Base-by-base conservation (phyloP, 2,113 vertebrate species). In the Hemiprocne comata region DNA sequence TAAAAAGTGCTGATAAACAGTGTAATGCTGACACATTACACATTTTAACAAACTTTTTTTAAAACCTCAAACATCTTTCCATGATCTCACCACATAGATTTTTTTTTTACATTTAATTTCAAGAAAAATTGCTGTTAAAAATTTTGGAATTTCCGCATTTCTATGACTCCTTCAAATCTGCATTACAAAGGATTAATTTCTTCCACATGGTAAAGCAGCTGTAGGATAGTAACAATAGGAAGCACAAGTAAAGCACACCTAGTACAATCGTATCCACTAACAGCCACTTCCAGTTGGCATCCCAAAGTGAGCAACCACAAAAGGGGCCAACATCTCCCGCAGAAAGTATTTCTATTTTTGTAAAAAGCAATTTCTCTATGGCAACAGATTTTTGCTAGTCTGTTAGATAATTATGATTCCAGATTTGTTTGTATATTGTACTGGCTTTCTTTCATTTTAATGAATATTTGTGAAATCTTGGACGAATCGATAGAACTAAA, bases 381-480 rank as follows among this genome's bases (percentile, higher is more conserved):
- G 93, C 76, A 96, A 93, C 90, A 84, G 76, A 96, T 93, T 94
- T 92, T 80, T 93, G 88, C 90, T 92, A 85, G 55, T 86, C 69
- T 79, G 46, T 93, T 88, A 70, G 91, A 83, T 92, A 91, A 95
- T 95, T 64, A 94, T 44, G 69, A 96, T 86, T 91, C 75, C 75
- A 92, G 85, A 95, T 67, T 96, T 92, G 87, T 95, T 95, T 85
- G 73, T 77, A 62, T 38, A 97, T 96, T 93, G 81, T 93, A 91
- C 55, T 95, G 84, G 67, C 60, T 88, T 94, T 18, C 90, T 97
- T 96, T 94, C 85, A 62, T 74, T 93, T 92, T 97, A 95, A 96
- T 94, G 96, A 97, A 96, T 97, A 95, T 94, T 97, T 97, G 95
- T 97, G 94, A 94, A 95, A 92, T 95, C 90, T 95, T 96, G 96